Percentiles rank a stretch among this genome's conserved stretches.
Conservation (phyloP, 1,140 invertebrate genomes). For the Ceratosolen solmsi region DNA sequence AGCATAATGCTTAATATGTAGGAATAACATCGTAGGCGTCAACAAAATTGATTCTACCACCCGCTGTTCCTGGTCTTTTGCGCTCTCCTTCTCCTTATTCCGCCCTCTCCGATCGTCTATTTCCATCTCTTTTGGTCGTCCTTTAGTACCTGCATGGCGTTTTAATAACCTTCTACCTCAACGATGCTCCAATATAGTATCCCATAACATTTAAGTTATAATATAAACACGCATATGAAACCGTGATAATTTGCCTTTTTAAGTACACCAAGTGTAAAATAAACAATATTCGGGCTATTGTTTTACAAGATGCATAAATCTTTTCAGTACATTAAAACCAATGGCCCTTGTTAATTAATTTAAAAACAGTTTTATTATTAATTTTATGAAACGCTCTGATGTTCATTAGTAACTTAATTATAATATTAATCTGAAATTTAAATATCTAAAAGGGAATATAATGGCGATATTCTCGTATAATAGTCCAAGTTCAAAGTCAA, state of each 20-base stretch:
- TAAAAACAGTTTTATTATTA: constrained; percentile 5
- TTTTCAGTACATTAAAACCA: too few species aligned
- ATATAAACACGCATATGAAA: constrained; percentile 8
- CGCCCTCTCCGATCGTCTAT: too few species aligned
- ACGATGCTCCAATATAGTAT: neutral
- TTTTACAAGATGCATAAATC: too few species aligned
- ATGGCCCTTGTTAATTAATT: too few species aligned
- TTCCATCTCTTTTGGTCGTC: too few species aligned
- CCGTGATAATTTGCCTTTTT: too few species aligned
- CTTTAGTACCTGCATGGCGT: neutral
- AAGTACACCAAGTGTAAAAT: too few species aligned
- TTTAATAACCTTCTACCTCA: constrained; percentile 39
- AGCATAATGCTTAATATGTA: neutral
- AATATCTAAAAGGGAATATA: neutral
- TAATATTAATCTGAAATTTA: too few species aligned
- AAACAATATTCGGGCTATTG: too few species aligned
- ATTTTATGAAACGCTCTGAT: neutral
- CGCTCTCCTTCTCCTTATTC: neutral
- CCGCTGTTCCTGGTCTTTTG: neutral
- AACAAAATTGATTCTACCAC: constrained; percentile 36
- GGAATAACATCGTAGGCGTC: neutral
- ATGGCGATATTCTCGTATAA: too few species aligned
- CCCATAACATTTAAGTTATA: constrained; percentile 32
- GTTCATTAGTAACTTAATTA: too few species aligned
- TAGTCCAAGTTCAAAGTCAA: neutral